These are phyloP conservation scores for Turnix velox DNA, from an alignment of 2,113 vertebrate genomes.

Conservation along the genomic window DNA sequence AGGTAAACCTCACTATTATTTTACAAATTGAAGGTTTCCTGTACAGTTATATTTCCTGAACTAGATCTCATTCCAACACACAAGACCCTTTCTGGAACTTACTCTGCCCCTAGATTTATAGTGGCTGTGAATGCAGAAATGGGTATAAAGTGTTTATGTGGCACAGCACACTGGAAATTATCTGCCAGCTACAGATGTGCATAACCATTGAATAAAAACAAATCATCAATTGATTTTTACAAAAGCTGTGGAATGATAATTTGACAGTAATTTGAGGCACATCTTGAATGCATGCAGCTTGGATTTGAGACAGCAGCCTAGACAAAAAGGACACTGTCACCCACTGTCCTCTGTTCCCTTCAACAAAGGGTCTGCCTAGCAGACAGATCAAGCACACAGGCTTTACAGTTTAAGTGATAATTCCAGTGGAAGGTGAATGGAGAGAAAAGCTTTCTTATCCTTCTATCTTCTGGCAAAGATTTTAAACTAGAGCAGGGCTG, in stretches of 20 bases:
- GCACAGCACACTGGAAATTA: slow-evolving; percentile 1
- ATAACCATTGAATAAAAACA: slow-evolving; percentile 8
- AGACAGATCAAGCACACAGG: neutral
- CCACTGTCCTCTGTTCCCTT: neutral
- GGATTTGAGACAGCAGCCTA: neutral
- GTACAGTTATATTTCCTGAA: neutral
- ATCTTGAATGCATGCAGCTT: neutral
- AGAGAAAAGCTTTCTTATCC: neutral
- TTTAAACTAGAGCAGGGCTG: too few relatives aligned
- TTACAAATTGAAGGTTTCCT: neutral
- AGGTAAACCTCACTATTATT: neutral
- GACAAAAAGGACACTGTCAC: slow-evolving; percentile 14
- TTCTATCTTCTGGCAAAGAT: neutral
- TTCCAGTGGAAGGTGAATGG: neutral
- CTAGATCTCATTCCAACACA: neutral
- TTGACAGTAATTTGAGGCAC: slow-evolving; percentile 37
- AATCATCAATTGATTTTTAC: slow-evolving; percentile 16
- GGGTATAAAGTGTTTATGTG: neutral
- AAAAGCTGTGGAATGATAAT: slow-evolving; percentile 27
- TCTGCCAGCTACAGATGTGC: neutral
- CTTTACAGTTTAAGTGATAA: neutral
- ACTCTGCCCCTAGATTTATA: neutral
- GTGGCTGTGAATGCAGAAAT: neutral
- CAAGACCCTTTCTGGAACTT: neutral
- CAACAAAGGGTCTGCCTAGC: neutral